phyloP scores from a whole-genome alignment of 2,888 invertebrate species.

The Aphodius sticticus region DNA sequence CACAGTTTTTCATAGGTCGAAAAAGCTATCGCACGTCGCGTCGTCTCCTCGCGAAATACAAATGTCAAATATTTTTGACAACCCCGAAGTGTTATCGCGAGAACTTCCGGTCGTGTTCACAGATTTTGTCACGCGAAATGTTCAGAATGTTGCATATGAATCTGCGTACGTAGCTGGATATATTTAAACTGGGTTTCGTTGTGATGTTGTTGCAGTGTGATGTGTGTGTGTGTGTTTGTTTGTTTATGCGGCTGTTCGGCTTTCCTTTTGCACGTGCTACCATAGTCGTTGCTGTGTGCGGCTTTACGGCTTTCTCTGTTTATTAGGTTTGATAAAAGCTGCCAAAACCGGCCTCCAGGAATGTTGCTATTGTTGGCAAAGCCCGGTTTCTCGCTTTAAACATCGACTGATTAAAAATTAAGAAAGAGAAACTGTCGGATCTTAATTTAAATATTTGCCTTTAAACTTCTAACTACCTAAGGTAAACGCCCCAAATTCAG shows the following conservation, averaged over 20 bases:
- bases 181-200: conserved; percentile 16
- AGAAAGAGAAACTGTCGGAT: not conserved
- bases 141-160: conserved; percentile 30
- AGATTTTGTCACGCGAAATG: conserved; percentile 11
- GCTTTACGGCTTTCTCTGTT: not conserved
- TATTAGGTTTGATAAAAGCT: not conserved
- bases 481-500: too few relatives aligned
- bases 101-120: not conserved
- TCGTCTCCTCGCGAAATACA: not conserved
- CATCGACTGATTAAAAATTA: conserved; percentile 5
- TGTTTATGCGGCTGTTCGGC: conserved; percentile 13
- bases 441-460: not conserved
- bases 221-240: conserved; percentile 18
- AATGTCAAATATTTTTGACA: not conserved
- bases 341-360: not conserved
- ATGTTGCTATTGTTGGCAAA: not conserved
- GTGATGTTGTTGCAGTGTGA: conserved; percentile 1
- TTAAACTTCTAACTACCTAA: too few relatives aligned
- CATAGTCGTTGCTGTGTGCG: conserved; percentile 5
- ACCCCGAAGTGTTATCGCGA: not conserved
- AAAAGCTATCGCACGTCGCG: not conserved
- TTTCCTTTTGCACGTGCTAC: conserved; percentile 20
- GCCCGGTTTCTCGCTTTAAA: conserved; percentile 14
- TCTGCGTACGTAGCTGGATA: conserved; percentile 28
- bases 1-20: not conserved